Conservation (phyloP, 2,888 invertebrate genomes). For the Hirtodrosophila cameraria region DNA sequence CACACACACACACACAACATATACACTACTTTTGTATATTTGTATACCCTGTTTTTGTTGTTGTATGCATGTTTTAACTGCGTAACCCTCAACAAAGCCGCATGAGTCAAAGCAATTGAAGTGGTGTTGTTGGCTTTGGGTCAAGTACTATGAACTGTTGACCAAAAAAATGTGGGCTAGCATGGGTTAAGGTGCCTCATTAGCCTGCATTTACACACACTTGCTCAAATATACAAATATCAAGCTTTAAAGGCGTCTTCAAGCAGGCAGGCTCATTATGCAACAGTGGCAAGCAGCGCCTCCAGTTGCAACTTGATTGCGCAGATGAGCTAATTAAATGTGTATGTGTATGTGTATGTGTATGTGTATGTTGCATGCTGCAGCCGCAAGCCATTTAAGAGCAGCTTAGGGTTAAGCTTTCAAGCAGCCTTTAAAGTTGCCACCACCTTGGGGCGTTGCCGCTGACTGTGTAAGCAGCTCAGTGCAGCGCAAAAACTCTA, state of each 20-base stretch:
- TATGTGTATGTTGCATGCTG: no score
- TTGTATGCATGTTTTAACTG: conserved; percentile 18
- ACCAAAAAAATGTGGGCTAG: conserved; percentile 51
- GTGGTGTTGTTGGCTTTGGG: conserved; percentile 47
- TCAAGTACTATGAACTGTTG: conserved; percentile 49
- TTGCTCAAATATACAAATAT: not conserved
- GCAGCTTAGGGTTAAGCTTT: conserved; percentile 14
- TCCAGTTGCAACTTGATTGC: conserved; percentile 31
- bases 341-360: no score
- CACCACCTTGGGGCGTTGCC: conserved; percentile 14
- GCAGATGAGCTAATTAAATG: conserved; percentile 35
- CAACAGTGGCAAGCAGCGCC: conserved; percentile 27
- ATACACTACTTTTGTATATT: not conserved
- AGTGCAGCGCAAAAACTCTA: conserved; percentile 34
- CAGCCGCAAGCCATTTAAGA: conserved; percentile 17
- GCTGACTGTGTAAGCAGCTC: conserved; percentile 24
- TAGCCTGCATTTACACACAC: conserved; percentile 32
- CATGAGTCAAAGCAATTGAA: conserved; percentile 8
- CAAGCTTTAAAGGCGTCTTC: conserved; percentile 3
- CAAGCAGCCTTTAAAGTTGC: conserved; percentile 19
- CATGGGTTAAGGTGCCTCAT: conserved; percentile 67
- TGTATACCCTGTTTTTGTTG: not conserved
- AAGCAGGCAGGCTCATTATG: conserved; percentile 32
- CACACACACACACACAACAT: conserved; percentile 4
- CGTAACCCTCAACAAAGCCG: conserved; percentile 11